These are phyloP conservation scores for Melanotaenia parkinsoni DNA, from an alignment of 2,797 vertebrate species.

Conservation along the genomic window DNA sequence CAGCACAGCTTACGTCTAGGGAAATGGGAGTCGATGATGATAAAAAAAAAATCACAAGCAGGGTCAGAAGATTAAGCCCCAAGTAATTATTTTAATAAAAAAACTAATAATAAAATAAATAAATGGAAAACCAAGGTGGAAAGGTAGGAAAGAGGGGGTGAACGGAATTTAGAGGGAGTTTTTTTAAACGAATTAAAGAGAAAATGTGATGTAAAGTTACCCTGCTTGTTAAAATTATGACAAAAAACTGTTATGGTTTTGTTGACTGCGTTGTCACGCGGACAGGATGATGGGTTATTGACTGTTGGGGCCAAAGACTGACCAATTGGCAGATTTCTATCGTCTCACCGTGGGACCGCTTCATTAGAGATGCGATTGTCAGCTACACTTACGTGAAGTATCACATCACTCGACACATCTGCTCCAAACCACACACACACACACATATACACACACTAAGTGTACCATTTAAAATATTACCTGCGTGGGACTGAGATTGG, in stretches of 20 bases:
- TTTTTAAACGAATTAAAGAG: slow-evolving; percentile 15
- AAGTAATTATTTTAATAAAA: no score
- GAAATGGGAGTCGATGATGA: slow-evolving; percentile 19
- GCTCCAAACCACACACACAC: slow-evolving; percentile 24
- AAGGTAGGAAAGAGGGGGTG: not conserved
- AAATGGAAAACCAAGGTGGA: not conserved
- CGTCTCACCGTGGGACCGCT: slow-evolving; percentile 66
- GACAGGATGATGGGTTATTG: slow-evolving; percentile 43
- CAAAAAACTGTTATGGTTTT: not conserved
- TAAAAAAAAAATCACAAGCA: slow-evolving; percentile 1
- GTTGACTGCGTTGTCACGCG: slow-evolving; percentile 14
- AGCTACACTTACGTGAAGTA: slow-evolving; percentile 48
- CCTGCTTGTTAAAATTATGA: slow-evolving; percentile 6
- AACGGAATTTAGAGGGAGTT: not conserved
- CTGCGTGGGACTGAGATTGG: no score
- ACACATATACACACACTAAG: not conserved
- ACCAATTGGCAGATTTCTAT: slow-evolving; percentile 65
- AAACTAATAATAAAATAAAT: not conserved
- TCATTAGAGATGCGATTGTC: slow-evolving; percentile 66
- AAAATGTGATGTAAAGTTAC: slow-evolving; percentile 3
- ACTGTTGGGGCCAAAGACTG: slow-evolving; percentile 56
- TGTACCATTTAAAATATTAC: no score
- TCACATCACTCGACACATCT: slow-evolving; percentile 53
- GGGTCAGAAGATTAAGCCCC: slow-evolving; percentile 5
- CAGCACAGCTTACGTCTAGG: slow-evolving; percentile 9